These are phyloP conservation scores for Centropristis striata DNA, from an alignment of 2,113 vertebrate species.

Conservation along the genomic window DNA sequence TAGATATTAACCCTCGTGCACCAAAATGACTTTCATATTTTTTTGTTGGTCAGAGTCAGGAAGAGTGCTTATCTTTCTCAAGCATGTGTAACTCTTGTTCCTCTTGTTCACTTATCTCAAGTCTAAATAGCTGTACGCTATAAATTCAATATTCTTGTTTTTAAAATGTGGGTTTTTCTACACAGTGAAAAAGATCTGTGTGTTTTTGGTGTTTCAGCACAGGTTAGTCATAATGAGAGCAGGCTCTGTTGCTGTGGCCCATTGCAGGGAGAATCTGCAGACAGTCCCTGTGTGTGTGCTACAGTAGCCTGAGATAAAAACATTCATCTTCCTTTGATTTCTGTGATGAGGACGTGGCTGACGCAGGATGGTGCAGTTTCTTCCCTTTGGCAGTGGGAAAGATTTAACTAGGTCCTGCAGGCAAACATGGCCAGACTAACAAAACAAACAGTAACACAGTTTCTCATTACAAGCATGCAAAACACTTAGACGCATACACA, in stretches of 20 bases:
- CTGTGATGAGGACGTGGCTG: slow-evolving; percentile 30
- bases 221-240: neutral
- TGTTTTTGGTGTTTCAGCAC: neutral
- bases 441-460: slow-evolving; percentile 42
- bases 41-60: neutral
- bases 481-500: slow-evolving; percentile 2
- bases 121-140: neutral
- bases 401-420: slow-evolving; percentile 38
- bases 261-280: slow-evolving; percentile 3
- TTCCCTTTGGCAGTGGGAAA: slow-evolving; percentile 33
- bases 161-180: neutral
- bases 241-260: neutral
- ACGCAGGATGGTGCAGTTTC: slow-evolving; percentile 44
- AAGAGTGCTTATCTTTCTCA: neutral
- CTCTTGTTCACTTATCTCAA: neutral
- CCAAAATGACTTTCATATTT: neutral
- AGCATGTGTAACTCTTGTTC: neutral
- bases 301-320: slow-evolving; percentile 38
- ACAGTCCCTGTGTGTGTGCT: slow-evolving; percentile 13
- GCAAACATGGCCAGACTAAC: slow-evolving; percentile 33
- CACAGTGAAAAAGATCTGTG: neutral
- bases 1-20: neutral
- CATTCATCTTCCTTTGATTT: slow-evolving; percentile 50
- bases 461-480: slow-evolving; percentile 8
- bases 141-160: neutral